Conservation (phyloP, 2,888 invertebrate species). For the Trachelus troglodyta region DNA sequence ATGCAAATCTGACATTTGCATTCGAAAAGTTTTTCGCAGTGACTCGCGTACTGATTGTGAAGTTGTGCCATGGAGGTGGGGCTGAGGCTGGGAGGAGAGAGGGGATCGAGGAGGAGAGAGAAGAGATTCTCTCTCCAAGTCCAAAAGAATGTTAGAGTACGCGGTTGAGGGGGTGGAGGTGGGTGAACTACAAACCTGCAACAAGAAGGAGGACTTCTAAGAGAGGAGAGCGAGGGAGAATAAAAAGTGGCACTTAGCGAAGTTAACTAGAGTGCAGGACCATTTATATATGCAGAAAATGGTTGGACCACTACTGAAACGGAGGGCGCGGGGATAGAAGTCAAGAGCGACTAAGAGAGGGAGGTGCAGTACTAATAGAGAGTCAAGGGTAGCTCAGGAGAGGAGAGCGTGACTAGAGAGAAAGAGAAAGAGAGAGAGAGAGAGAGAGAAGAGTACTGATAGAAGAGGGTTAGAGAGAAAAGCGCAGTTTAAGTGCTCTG, state of each 20-base stretch:
- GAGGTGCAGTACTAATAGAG: constrained; percentile 9
- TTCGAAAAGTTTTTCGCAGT: too few species aligned
- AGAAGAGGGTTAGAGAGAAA: not conserved
- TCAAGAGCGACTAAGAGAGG: constrained; percentile 12
- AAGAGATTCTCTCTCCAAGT: not conserved
- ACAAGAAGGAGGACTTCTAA: too few species aligned
- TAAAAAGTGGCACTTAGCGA: constrained; percentile 37
- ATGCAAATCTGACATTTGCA: too few species aligned
- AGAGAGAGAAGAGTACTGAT: constrained; percentile 14
- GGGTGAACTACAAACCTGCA: too few species aligned
- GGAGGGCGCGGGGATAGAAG: constrained; percentile 14
- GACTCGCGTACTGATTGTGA: too few species aligned
- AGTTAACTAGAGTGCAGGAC: constrained; percentile 40
- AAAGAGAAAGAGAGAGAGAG: constrained; percentile 23
- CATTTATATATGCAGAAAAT: constrained; percentile 43
- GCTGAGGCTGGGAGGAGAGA: not conserved
- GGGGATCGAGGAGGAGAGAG: constrained; percentile 5
- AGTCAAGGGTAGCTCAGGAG: not conserved
- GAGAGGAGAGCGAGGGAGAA: constrained; percentile 11
- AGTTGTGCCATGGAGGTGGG: not conserved
- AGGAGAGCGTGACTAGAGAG: constrained; percentile 22
- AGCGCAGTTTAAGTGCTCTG: constrained; percentile 4
- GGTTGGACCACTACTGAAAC: constrained; percentile 12
- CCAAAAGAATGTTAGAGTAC: constrained; percentile 9
- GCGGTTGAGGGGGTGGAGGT: not conserved